These are phyloP conservation scores for Synanceia verrucosa DNA, from an alignment of 2,797 vertebrate species.

Conservation along the genomic window DNA sequence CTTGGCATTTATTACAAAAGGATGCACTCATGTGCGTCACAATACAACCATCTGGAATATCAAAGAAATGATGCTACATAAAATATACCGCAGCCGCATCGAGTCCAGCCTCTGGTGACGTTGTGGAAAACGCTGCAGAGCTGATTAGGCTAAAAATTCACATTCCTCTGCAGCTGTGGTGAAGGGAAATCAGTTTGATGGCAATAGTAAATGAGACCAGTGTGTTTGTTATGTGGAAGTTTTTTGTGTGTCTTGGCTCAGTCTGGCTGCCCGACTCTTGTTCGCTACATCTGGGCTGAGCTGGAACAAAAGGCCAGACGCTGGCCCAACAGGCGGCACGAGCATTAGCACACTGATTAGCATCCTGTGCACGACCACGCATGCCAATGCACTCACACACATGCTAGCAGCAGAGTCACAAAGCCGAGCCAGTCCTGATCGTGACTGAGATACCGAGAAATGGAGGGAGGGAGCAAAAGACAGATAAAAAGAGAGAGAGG, in stretches of 20 bases:
- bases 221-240: slow-evolving; percentile 29
- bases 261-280: slow-evolving; percentile 17
- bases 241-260: neutral
- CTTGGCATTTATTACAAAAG: neutral
- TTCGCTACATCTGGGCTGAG: slow-evolving; percentile 40
- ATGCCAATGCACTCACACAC: slow-evolving; percentile 8
- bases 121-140: slow-evolving; percentile 3
- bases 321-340: slow-evolving; percentile 39
- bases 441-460: slow-evolving; percentile 38
- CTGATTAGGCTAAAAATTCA: slow-evolving; percentile 8
- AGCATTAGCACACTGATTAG: slow-evolving; percentile 41
- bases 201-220: slow-evolving; percentile 30
- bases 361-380: slow-evolving; percentile 32
- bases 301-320: slow-evolving; percentile 59
- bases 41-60: neutral
- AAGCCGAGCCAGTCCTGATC: slow-evolving; percentile 22
- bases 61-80: neutral
- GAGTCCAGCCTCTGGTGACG: neutral
- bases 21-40: slow-evolving; percentile 7
- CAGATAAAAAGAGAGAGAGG: neutral
- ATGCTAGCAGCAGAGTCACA: slow-evolving; percentile 5
- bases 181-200: slow-evolving; percentile 3
- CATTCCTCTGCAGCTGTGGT: slow-evolving; percentile 21
- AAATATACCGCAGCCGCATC: neutral
- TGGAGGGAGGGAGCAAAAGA: slow-evolving; percentile 15